Evolutionary conservation across 1,140 invertebrate genomes (phyloP), one percentile per base, ranked within the genome.

Genomic region (Drosophila sproati): DNA sequence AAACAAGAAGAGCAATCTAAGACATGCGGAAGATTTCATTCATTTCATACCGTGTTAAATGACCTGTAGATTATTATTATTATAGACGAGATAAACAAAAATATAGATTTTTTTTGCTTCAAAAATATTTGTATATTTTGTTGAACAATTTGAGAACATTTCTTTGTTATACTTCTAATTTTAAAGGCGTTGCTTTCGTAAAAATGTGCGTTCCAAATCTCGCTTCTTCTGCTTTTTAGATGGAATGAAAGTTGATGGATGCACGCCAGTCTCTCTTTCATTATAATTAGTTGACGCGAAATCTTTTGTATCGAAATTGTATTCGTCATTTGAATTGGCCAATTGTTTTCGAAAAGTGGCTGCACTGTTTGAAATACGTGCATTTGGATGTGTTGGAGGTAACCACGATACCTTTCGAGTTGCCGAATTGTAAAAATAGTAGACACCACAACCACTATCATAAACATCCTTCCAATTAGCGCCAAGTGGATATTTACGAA

Each of bases 391-490:
- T 31, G 94, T 93, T 10, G 98, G 98, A 41, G 98, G 97, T 52
- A 98, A 91, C 98, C 98, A 99, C 3, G 96, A 97, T 1, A 99
- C 98, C 71, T 75, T 77, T 51, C 87, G 78, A 3, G 81, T 51
- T 10, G 31, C 39, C 0, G 75, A 43, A 57, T 86, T 90, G 5
- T 72, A 90, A 32, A 92, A 92, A 37, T 91, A 92, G 45, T 82
- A 78, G 8, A 62, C 93, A 93, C 94, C 94, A 96, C 96, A 95
- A 93, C 94, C 94, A 96, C 95, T 94, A 93, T 99, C 98, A 93
- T 97, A 98, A 8, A 98, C 94, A 93, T 99, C 98, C 90, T 96
- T 95, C 98, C 99, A 99, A 51, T 96, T 96, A 57, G 96, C 94
- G 1, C 98, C 97, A 51, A 99, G 92, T 0, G 98, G 98, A 94